Conservation (phyloP, 2,113 vertebrate species). For the Oplegnathus fasciatus region DNA sequence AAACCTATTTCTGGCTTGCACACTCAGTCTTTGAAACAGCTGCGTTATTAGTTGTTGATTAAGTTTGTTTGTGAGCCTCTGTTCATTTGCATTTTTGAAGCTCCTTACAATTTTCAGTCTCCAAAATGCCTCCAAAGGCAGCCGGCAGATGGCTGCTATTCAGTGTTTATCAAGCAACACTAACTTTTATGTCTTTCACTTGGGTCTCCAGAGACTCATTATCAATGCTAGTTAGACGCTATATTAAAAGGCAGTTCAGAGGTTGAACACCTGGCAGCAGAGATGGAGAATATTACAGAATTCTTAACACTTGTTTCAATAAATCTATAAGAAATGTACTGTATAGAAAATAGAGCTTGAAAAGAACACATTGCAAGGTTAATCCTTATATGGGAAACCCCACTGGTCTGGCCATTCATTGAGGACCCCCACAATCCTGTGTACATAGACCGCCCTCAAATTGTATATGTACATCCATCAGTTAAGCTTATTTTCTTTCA, state of each 20-base stretch:
- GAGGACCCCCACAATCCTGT: conserved; percentile 22
- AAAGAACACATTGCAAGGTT: conserved; percentile 22
- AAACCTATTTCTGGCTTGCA: conserved; percentile 73
- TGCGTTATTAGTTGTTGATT: conserved; percentile 81
- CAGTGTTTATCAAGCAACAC: conserved; percentile 77
- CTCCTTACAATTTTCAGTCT: conserved; percentile 61
- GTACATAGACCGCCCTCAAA: conserved; percentile 36
- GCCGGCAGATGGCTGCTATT: conserved; percentile 77
- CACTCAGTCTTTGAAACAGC: conserved; percentile 72
- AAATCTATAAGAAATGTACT: background rate
- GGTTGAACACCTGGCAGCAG: conserved; percentile 68
- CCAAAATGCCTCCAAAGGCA: conserved; percentile 56
- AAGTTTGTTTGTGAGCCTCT: conserved; percentile 78
- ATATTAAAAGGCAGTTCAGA: conserved; percentile 47
- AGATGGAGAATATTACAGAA: conserved; percentile 8
- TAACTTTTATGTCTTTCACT: conserved; percentile 75
- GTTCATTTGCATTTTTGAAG: conserved; percentile 78
- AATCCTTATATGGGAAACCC: conserved; percentile 10
- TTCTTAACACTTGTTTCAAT: background rate
- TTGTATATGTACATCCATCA: conserved; percentile 57
- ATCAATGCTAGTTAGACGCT: conserved; percentile 55
- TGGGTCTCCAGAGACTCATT: conserved; percentile 67
- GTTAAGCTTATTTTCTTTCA: conserved; percentile 73
- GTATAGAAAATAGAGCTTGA: background rate
- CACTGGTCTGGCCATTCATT: background rate